These are phyloP conservation scores for Buceros bicornis DNA, from an alignment of 2,797 vertebrate genomes.

Conservation along the genomic window DNA sequence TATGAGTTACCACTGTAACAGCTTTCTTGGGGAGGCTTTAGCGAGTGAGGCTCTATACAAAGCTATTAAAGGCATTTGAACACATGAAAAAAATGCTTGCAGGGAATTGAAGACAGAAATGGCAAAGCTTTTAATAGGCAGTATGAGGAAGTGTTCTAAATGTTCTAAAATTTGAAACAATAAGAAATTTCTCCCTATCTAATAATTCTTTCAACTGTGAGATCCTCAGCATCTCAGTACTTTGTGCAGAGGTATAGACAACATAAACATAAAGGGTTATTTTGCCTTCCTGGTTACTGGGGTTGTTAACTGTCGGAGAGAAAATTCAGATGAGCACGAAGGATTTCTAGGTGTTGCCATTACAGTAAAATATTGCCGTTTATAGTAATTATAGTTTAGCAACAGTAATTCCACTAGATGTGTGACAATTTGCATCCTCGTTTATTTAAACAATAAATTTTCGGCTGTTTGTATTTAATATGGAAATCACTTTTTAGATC, in stretches of 20 bases:
- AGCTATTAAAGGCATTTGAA: neutral
- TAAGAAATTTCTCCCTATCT: neutral
- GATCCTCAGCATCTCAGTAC: neutral
- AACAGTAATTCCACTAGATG: neutral
- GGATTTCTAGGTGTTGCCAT: neutral
- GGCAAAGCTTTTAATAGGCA: neutral
- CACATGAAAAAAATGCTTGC: neutral
- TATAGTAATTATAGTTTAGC: neutral
- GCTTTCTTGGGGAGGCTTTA: neutral
- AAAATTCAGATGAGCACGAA: neutral
- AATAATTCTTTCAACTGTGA: neutral
- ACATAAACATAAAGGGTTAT: neutral
- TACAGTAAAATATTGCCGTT: slow-evolving; percentile 1
- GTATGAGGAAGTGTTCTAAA: neutral
- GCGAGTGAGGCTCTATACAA: neutral
- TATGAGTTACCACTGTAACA: neutral
- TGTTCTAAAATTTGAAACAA: neutral
- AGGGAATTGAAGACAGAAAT: neutral
- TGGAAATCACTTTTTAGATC: neutral
- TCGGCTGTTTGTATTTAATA: neutral
- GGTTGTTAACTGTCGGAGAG: neutral
- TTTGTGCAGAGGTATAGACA: neutral
- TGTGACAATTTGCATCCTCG: neutral
- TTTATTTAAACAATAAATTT: neutral
- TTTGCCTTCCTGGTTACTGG: neutral